Percentiles rank a stretch among this genome's conserved stretches.
These are phyloP conservation scores for Sus cebifrons DNA, from an alignment of 2,797 vertebrate genomes.

Conservation along the genomic window DNA sequence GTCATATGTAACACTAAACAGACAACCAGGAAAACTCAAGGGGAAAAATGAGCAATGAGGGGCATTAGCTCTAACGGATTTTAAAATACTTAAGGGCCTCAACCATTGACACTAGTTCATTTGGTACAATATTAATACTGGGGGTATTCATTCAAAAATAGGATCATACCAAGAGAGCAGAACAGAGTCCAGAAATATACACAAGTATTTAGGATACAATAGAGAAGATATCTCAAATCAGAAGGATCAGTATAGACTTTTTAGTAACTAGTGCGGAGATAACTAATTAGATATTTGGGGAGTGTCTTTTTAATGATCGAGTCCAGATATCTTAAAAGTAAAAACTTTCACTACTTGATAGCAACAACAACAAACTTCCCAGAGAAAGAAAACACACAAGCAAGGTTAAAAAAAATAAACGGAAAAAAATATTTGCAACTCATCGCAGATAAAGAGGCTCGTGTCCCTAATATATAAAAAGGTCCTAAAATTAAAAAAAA, in stretches of 20 bases:
- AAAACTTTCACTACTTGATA: conserved; percentile 8
- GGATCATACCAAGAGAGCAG: not conserved
- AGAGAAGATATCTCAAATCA: conserved; percentile 2
- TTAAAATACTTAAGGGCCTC: conserved; percentile 36
- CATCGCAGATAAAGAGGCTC: not conserved
- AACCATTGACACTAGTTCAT: not conserved
- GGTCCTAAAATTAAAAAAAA: conserved; percentile 64
- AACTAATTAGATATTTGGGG: conserved; percentile 14
- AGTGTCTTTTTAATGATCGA: conserved; percentile 29
- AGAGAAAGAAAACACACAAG: not conserved
- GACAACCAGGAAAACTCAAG: conserved; percentile 42
- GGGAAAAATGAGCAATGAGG: not conserved
- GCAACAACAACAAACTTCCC: conserved; percentile 25
- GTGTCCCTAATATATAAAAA: conserved; percentile 19
- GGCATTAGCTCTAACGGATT: conserved; percentile 26
- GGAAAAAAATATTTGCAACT: not conserved
- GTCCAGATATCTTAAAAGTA: conserved; percentile 21
- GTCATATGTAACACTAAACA: conserved; percentile 52
- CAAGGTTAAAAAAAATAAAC: not conserved
- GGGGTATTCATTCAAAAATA: not conserved
- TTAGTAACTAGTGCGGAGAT: not conserved
- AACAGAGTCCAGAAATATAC: conserved; percentile 41
- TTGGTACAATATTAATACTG: not conserved
- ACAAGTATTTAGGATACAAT: not conserved
- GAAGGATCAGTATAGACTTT: not conserved